phyloP scores from a whole-genome alignment of 1,140 invertebrate species.

The Zaprionus tsacasi region DNA sequence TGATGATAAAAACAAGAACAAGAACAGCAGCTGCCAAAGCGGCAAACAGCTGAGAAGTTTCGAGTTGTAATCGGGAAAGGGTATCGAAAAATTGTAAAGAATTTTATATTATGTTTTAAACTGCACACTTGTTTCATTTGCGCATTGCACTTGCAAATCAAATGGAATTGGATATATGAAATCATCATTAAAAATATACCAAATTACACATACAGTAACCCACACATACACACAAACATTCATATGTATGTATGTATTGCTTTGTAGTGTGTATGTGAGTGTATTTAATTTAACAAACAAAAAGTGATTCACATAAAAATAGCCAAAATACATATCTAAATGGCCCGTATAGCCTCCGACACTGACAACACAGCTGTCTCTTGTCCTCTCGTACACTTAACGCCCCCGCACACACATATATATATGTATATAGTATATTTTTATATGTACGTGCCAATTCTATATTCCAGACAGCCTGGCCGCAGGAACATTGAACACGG shows the following conservation, averaged over 20 bases:
- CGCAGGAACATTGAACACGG: slow-evolving; percentile 20
- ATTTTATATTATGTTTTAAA: not conserved
- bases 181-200: slow-evolving; percentile 75
- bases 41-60: slow-evolving; percentile 64
- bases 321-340: slow-evolving; percentile 58
- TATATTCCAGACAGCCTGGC: slow-evolving; percentile 53
- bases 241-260: not conserved
- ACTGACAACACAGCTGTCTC: slow-evolving; percentile 67
- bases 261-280: slow-evolving; percentile 5
- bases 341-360: slow-evolving; percentile 29
- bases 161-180: slow-evolving; percentile 62
- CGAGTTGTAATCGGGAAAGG: not conserved
- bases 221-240: slow-evolving; percentile 14
- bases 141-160: slow-evolving; percentile 26
- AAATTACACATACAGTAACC: slow-evolving; percentile 16
- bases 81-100: not conserved
- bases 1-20: slow-evolving; percentile 33
- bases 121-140: slow-evolving; percentile 41
- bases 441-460: slow-evolving; percentile 31
- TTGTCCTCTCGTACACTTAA: slow-evolving; percentile 46
- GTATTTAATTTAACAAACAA: slow-evolving; percentile 79
- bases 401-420: slow-evolving; percentile 33
- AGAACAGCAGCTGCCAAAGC: slow-evolving; percentile 35
- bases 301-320: slow-evolving; percentile 78
- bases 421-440: not conserved